A percentile compares a stretch with the other conserved stretches of the same genome.
phyloP scores from a whole-genome alignment of 2,797 vertebrate species.

The Tauraco hartlaubi region DNA sequence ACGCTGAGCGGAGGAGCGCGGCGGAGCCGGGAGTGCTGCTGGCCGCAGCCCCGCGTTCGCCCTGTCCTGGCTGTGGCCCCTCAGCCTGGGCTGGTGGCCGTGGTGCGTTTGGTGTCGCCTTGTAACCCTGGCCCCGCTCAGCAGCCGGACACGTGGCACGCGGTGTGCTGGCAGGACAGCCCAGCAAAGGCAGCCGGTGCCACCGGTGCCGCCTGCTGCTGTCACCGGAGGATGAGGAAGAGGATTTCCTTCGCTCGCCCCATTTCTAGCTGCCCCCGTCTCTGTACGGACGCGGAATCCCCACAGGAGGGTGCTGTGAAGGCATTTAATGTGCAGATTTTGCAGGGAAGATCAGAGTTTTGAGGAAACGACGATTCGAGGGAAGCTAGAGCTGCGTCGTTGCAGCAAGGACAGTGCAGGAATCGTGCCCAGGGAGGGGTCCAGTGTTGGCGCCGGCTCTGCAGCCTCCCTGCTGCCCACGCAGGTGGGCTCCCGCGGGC shows the following conservation, averaged over 20 bases:
- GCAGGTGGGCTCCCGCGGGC: rapidly evolving
- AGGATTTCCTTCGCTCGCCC: background rate
- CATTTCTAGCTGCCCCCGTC: conserved; percentile 31
- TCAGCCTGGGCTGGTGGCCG: background rate
- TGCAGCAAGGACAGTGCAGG: background rate
- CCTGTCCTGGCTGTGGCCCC: background rate
- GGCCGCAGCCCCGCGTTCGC: rapidly evolving
- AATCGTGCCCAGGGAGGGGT: rapidly evolving
- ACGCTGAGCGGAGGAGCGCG: rapidly evolving
- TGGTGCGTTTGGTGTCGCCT: rapidly evolving
- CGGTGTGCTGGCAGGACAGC: background rate
- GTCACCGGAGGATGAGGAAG: background rate
- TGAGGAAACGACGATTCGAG: background rate
- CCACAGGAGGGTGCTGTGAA: conserved; percentile 70
- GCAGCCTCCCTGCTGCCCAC: rapidly evolving
- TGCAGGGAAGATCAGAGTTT: background rate
- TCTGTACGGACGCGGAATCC: conserved; percentile 47
- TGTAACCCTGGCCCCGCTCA: rapidly evolving
- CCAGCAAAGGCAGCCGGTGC: background rate
- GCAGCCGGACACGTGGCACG: rapidly evolving
- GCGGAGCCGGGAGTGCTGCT: background rate
- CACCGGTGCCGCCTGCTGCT: background rate
- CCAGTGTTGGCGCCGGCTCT: rapidly evolving
- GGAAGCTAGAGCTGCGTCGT: background rate
- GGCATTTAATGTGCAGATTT: conserved; percentile 43